Conservation (phyloP, 2,888 invertebrate species). For the Rhorus exstirpatorius region DNA sequence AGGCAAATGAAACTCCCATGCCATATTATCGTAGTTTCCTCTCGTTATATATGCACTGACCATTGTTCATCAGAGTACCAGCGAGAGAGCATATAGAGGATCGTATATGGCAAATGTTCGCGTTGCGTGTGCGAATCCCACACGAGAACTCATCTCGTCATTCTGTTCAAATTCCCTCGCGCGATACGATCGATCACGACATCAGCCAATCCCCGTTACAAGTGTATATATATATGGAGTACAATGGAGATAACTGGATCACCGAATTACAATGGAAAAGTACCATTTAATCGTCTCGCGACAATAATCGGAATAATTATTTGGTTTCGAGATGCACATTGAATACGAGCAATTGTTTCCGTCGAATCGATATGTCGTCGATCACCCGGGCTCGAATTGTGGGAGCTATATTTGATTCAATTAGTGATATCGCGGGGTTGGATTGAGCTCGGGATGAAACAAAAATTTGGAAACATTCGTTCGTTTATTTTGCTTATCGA, state of each 20-base stretch:
- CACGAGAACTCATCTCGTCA: constrained; percentile 54
- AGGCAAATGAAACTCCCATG: constrained; percentile 65
- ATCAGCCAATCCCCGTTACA: not conserved
- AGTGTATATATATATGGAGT: constrained; percentile 24
- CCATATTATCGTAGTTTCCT: constrained; percentile 42
- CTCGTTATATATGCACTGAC: constrained; percentile 47
- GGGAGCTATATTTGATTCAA: too few species aligned
- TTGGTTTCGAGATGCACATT: not conserved
- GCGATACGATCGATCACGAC: constrained; percentile 59
- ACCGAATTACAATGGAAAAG: constrained; percentile 42
- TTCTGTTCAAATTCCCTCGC: constrained; percentile 38
- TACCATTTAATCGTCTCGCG: constrained; percentile 35
- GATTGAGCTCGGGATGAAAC: too few species aligned
- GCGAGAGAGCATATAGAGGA: constrained; percentile 24
- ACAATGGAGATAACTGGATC: constrained; percentile 40
- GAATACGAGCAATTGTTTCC: too few species aligned
- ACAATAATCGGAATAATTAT: not conserved
- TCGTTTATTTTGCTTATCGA: too few species aligned
- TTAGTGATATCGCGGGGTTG: too few species aligned
- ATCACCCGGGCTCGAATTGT: too few species aligned
- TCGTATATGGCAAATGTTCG: not conserved
- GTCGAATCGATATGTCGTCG: too few species aligned
- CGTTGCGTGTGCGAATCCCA: constrained; percentile 20
- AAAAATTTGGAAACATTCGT: too few species aligned
- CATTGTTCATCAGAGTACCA: constrained; percentile 54